phyloP scores from a whole-genome alignment of 2,797 vertebrate genomes.

The Cryptoblepharus egeriae region DNA sequence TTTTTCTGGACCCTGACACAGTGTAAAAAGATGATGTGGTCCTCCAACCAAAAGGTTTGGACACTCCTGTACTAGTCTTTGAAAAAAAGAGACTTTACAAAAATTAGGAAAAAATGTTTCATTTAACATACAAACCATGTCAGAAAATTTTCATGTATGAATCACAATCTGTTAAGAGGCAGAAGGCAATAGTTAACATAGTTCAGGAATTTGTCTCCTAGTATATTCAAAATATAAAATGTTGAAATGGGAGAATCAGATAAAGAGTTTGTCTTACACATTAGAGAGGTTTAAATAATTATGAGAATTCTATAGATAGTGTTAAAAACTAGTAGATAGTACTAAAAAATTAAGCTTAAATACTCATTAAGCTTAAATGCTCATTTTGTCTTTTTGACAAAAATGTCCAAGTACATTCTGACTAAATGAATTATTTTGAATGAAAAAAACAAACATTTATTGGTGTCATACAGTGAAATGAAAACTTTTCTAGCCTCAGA shows the following conservation, averaged over 20 bases:
- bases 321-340: background rate
- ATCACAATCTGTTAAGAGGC: background rate
- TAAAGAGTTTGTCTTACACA: background rate
- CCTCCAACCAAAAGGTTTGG: no score
- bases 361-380: background rate
- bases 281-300: background rate
- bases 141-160: background rate
- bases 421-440: background rate
- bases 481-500: background rate
- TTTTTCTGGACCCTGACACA: no score
- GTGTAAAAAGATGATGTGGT: no score
- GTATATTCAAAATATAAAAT: background rate
- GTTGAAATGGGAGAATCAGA: background rate
- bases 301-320: background rate
- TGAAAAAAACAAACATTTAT: slow-evolving; percentile 7
- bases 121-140: background rate
- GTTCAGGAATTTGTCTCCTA: background rate
- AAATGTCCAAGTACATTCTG: background rate
- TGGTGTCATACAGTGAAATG: slow-evolving; percentile 10
- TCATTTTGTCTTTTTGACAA: rapidly evolving
- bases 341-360: background rate
- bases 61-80: no score
- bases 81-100: background rate
- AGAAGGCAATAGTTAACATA: background rate
- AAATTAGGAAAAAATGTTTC: background rate